These are phyloP conservation scores for Danaus plexippus DNA, from an alignment of 1,140 invertebrate species.

Conservation along the genomic window DNA sequence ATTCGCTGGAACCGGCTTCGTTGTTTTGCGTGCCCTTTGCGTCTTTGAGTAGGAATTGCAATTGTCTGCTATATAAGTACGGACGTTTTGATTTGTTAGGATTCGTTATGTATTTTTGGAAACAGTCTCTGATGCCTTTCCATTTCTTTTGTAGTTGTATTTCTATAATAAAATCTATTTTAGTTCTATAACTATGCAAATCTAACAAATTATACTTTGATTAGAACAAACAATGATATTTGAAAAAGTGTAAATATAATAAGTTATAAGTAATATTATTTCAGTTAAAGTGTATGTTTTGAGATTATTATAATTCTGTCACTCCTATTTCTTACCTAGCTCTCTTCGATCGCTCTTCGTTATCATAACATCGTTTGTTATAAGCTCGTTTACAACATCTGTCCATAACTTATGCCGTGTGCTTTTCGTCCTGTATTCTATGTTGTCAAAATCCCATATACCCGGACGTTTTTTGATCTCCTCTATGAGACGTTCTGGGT, in stretches of 20 bases:
- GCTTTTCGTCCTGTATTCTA: constrained; percentile 45
- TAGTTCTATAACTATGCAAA: background rate
- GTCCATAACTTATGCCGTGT: constrained; percentile 47
- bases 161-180: constrained; percentile 42
- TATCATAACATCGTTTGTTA: constrained; percentile 42
- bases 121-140: constrained; percentile 61
- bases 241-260: too few species aligned
- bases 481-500: constrained; percentile 54
- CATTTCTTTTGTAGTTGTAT: constrained; percentile 63
- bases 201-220: too few species aligned
- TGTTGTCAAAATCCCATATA: constrained; percentile 57
- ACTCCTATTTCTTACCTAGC: constrained; percentile 35
- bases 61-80: constrained; percentile 49
- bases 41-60: constrained; percentile 51
- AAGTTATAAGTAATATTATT: too few species aligned
- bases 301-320: too few species aligned
- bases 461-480: constrained; percentile 57
- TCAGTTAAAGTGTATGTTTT: too few species aligned
- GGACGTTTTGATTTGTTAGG: constrained; percentile 45
- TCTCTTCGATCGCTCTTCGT: constrained; percentile 57
- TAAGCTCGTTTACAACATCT: constrained; percentile 49
- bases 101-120: constrained; percentile 50
- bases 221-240: too few species aligned
- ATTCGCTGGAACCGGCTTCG: constrained; percentile 31
- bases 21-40: constrained; percentile 16